phyloP scores from a whole-genome alignment of 2,113 vertebrate genomes.

The Sterna hirundo region DNA sequence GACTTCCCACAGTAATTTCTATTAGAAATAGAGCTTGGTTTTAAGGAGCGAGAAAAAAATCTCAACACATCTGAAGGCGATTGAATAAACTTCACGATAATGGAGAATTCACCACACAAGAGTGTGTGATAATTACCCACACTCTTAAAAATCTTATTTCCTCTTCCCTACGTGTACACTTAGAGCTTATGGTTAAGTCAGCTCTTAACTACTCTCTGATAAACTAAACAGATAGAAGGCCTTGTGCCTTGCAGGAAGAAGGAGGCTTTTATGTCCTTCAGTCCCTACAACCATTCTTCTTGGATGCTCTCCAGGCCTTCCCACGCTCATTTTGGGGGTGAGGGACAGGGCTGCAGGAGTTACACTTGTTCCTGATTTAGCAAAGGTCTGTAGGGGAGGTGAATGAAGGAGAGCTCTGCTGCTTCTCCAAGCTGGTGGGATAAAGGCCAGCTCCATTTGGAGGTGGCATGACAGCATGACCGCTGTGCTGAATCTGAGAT shows the following conservation, averaged over 20 bases:
- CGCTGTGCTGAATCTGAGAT: neutral
- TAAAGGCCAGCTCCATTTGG: neutral
- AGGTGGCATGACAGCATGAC: neutral
- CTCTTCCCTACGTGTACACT: neutral
- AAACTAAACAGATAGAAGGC: neutral
- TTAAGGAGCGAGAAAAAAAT: neutral
- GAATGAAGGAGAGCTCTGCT: neutral
- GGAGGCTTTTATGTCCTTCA: neutral
- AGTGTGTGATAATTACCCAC: neutral
- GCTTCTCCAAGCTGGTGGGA: neutral
- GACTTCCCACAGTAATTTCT: neutral
- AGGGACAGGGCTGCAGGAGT: neutral
- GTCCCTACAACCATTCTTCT: neutral
- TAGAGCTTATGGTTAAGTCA: neutral
- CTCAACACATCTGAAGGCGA: neutral
- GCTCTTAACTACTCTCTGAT: neutral
- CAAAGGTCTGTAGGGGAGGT: neutral
- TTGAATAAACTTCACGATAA: neutral
- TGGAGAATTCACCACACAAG: neutral
- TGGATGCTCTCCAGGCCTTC: neutral
- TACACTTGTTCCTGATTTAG: neutral
- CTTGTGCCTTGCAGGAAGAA: neutral
- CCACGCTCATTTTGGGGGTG: rapidly evolving
- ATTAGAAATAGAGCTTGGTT: neutral
- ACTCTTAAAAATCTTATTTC: neutral